Base-by-base conservation (phyloP, 2,797 vertebrate genomes). In the Poecilia gillii region DNA sequence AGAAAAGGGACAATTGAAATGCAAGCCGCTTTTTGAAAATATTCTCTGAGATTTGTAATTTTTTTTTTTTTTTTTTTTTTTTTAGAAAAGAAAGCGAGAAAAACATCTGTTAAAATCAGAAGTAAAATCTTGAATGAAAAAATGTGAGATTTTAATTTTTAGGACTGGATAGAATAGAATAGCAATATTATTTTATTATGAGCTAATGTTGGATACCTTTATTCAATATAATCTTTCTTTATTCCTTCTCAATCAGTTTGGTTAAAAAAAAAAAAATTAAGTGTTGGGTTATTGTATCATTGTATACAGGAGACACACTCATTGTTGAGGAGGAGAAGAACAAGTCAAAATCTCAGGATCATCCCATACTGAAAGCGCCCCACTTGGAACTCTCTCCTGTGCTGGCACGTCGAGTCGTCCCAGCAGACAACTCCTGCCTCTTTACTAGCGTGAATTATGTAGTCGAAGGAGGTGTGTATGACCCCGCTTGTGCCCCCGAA, bases 351-450 rank as follows among this genome's bases (percentile, higher is more conserved):
- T 83, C 94, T 1, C 95, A 92, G 74, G 93, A 93, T 6, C 91
- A 91, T 0, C 83, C 94, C 1, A 33, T 89, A 62, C 89, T 96
- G 6, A 87, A 97, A 80, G 51, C 81, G 0, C 92, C 95, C 0
- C 94, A 91, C 75, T 95, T 96, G 47, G 88, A 94, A 68, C 80
- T 89, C 0, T 81, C 91, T 16, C 97, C 97, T 0, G 87, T 94
- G 57, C 95, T 99, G 71, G 91, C 93, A 8, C 96, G 99, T 16
- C 95, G 95, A 0, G 95, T 96, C 0, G 98, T 99, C 33, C 98
- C 98, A 0, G 98, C 98, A 0, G 99, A 99, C 93, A 99, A 99
- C 92, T 99, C 99, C 1, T 99, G 99, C 89, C 97, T 99, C 83
- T 99, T 99, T 93, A 99, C 98, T 89, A 99, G 99, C 36, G 95